Conservation (phyloP, 2,113 vertebrate genomes). For the Noturus placidus region DNA sequence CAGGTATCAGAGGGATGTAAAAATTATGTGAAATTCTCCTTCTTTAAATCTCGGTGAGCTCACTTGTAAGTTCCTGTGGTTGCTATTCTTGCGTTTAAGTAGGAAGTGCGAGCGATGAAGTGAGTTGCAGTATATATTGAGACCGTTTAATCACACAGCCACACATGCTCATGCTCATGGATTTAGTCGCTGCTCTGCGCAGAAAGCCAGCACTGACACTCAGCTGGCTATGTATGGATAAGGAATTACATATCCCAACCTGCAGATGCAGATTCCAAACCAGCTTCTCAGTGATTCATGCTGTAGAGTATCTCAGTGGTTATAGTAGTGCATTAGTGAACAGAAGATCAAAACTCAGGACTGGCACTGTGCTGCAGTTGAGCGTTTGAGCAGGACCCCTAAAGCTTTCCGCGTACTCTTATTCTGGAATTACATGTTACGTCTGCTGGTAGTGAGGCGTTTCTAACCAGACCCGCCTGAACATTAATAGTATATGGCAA, state of each 20-base stretch:
- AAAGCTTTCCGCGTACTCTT: background rate
- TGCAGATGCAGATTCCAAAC: background rate
- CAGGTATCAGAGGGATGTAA: background rate
- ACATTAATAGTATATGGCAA: background rate
- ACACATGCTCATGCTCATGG: slow-evolving; percentile 1
- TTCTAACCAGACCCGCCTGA: background rate
- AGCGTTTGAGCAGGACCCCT: background rate
- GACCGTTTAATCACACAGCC: slow-evolving; percentile 25
- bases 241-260: slow-evolving; percentile 13
- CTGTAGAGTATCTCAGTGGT: background rate
- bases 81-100: slow-evolving; percentile 11
- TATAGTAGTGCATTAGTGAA: background rate
- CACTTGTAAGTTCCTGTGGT: background rate
- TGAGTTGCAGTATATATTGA: background rate
- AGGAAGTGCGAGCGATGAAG: slow-evolving; percentile 30
- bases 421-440: background rate
- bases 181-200: slow-evolving; percentile 40
- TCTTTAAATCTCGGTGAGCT: background rate
- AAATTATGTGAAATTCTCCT: background rate
- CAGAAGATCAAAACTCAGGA: background rate
- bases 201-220: slow-evolving; percentile 38
- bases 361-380: background rate
- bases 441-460: background rate
- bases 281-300: background rate
- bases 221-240: slow-evolving; percentile 30